A percentile compares a stretch with the other conserved stretches of the same genome.
These are phyloP conservation scores for Trinorchestia longiramus DNA, from an alignment of 1,140 invertebrate genomes.

Conservation along the genomic window DNA sequence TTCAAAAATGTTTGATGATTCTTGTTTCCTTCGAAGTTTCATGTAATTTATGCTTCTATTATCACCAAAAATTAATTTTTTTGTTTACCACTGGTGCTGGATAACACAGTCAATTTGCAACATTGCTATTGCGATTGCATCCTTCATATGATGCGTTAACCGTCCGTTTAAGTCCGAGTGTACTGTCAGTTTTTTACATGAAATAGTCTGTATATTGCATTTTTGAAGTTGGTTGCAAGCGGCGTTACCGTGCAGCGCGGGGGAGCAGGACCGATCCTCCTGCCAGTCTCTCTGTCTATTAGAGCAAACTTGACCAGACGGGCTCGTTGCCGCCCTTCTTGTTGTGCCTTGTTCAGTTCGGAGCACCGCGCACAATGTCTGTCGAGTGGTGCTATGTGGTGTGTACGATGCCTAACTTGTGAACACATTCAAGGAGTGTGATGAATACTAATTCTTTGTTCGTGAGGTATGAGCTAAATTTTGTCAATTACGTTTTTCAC, in stretches of 20 bases:
- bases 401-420: neutral
- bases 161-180: neutral
- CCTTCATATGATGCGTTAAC: neutral
- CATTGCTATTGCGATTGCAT: neutral
- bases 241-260: neutral
- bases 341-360: constrained; percentile 2
- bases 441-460: too few species aligned
- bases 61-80: neutral
- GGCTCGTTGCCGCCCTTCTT: neutral
- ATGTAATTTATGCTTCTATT: neutral
- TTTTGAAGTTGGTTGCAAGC: neutral
- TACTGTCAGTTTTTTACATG: neutral
- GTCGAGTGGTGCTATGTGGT: neutral
- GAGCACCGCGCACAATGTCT: neutral
- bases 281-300: constrained; percentile 48
- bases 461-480: too few species aligned
- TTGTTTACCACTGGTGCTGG: neutral
- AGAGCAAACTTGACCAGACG: constrained; percentile 45
- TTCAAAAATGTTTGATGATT: neutral
- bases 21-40: neutral
- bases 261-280: constrained; percentile 18
- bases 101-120: neutral
- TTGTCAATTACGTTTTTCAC: too few species aligned
- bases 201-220: neutral
- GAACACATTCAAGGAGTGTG: neutral